Evolutionary conservation across 1,140 invertebrate genomes (phyloP).

Genomic region (Bombus sibiricus): DNA sequence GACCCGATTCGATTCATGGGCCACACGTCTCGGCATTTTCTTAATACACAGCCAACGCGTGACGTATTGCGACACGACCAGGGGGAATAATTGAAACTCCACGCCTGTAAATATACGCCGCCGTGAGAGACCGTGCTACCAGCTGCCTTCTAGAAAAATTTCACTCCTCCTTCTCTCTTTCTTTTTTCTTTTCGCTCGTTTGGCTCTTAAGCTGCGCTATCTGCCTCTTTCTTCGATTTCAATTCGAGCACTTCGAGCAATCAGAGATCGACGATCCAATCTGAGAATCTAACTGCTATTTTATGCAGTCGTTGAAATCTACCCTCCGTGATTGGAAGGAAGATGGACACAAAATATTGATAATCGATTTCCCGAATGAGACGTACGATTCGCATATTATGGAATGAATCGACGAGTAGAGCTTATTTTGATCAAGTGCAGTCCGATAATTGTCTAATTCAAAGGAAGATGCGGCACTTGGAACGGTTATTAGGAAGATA

Average conservation of each 20-base stretch:
- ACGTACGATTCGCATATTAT: too few relatives aligned
- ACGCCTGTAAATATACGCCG: conserved; percentile 25
- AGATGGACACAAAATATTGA: neutral
- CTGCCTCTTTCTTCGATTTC: conserved; percentile 24
- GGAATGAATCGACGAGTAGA: neutral
- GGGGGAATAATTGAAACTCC: conserved; percentile 71
- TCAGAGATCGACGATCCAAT: neutral
- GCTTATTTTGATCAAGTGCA: neutral
- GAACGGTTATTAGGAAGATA: neutral
- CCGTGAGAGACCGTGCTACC: neutral
- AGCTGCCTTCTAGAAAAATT: neutral
- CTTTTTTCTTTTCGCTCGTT: neutral
- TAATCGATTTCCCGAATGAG: neutral
- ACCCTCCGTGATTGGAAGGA: neutral
- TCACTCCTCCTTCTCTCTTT: neutral
- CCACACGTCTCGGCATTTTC: conserved; percentile 75
- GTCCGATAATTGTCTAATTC: neutral
- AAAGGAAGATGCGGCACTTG: neutral
- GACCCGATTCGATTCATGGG: conserved; percentile 77
- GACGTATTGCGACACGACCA: conserved; percentile 63
- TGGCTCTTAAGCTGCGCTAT: neutral
- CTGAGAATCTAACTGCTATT: neutral
- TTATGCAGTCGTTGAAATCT: neutral
- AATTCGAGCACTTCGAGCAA: conserved; percentile 1
- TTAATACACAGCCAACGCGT: conserved; percentile 74